Base-by-base conservation (phyloP, 2,113 vertebrate genomes). In the Brachyhypopomus gauderio region DNA sequence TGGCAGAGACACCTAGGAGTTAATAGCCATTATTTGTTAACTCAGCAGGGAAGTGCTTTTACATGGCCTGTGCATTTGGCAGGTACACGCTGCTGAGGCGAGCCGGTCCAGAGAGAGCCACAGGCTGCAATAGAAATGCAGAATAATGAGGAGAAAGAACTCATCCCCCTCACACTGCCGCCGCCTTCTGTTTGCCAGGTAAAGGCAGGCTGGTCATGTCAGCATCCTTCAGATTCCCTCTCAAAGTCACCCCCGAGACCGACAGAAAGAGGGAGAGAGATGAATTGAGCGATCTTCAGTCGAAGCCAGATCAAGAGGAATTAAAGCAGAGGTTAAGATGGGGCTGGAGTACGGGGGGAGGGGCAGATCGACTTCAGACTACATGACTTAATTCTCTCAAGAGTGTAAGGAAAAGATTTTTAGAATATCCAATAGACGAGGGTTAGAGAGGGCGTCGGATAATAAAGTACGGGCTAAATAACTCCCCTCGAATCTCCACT, bases 171-270 rank as follows among this genome's bases (percentile, higher is more conserved):
- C 16, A 56, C 5, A 41, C 77, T 71, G 78, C 67, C 76, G 72
- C 82, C 87, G 82, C 81, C 70, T 84, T 71, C 74, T 62, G 69
- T 85, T 52, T 83, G 79, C 59, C 73, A 85, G 80, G 77, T 86
- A 69, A 85, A 79, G 83, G 64, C 45, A 60, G 81, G 74, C 45
- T 83, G 77, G 41, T 79, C 74, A 36, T 66, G 67, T 71, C 30
- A 80, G 74, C 81, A 41, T 75, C 85, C 70, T 79, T 71, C 78
- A 71, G 78, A 80, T 14, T 52, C 45, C 45, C 12, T 52, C 45
- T 52, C 45, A 52, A 11, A 77, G 59, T 23, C n/a, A 83, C 75
- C 77, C 72, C 70, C 64, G 63, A 52, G 22, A 64, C 30, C 17
- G 63, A 64, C 67, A 66, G 79, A 72, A 25, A 83, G 83, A 75